phyloP scores from a whole-genome alignment of 2,113 vertebrate species.

The Climacteris rufus region DNA sequence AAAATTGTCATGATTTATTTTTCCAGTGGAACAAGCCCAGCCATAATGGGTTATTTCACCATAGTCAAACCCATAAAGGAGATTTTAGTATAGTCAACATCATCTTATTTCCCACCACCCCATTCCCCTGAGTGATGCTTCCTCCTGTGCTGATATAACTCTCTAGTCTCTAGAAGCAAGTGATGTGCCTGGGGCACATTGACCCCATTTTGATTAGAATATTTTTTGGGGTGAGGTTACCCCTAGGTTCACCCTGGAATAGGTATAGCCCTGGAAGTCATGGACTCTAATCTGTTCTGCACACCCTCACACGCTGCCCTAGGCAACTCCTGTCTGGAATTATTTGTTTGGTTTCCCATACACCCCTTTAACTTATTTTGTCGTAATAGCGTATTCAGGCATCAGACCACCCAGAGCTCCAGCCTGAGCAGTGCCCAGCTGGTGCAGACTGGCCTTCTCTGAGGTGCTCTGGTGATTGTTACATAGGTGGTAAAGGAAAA shows the following conservation, averaged over 20 bases:
- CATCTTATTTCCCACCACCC: not conserved
- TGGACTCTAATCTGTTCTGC: not conserved
- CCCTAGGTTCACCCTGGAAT: not conserved
- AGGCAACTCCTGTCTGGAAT: not conserved
- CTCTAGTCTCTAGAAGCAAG: not conserved
- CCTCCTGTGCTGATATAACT: too few species aligned
- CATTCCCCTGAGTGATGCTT: too few species aligned
- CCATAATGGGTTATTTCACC: not conserved
- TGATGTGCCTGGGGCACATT: not conserved
- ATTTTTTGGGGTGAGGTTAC: not conserved
- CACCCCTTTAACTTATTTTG: not conserved
- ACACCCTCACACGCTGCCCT: not conserved
- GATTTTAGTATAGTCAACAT: not conserved
- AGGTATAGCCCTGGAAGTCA: fast-evolving
- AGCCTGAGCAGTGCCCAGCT: not conserved
- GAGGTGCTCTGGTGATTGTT: not conserved
- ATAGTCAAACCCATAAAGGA: too few species aligned
- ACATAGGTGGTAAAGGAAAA: not conserved
- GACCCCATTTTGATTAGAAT: fast-evolving
- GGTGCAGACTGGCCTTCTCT: not conserved
- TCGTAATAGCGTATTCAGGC: not conserved
- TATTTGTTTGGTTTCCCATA: not conserved
- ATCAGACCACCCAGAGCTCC: not conserved
- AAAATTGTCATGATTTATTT: not conserved
- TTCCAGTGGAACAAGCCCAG: not conserved